These are phyloP conservation scores for Molossus molossus DNA, from an alignment of 2,797 vertebrate species.

Conservation along the genomic window DNA sequence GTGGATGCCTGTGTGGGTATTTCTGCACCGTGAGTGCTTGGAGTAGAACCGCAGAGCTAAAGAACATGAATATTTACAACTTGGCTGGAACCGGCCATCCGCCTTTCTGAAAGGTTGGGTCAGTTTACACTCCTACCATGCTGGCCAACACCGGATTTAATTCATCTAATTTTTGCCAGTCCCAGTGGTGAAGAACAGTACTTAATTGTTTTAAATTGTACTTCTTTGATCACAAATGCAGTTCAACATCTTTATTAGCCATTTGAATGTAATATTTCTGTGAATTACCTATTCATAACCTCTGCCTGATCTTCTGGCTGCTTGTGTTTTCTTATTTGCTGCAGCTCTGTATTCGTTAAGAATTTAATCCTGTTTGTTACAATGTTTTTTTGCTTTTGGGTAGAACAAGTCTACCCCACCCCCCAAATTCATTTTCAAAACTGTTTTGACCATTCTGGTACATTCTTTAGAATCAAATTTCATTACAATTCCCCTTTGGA, in stretches of 20 bases:
- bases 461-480: slow-evolving; percentile 3
- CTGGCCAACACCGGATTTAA: not conserved
- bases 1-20: not conserved
- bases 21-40: not conserved
- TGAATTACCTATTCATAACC: not conserved
- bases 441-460: not conserved
- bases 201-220: not conserved
- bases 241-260: not conserved
- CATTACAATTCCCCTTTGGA: not conserved
- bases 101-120: not conserved
- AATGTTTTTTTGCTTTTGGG: not conserved
- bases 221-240: not conserved
- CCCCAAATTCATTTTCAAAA: not conserved
- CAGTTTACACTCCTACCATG: not conserved
- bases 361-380: not conserved
- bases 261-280: not conserved
- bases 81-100: not conserved
- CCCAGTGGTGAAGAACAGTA: not conserved
- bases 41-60: not conserved
- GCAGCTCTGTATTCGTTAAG: not conserved
- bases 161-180: not conserved
- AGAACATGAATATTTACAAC: not conserved
- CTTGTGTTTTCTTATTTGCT: not conserved
- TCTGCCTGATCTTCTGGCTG: not conserved
- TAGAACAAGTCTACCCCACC: not conserved